Conservation (phyloP, 1,140 invertebrate genomes). For the Polyergus mexicanus region DNA sequence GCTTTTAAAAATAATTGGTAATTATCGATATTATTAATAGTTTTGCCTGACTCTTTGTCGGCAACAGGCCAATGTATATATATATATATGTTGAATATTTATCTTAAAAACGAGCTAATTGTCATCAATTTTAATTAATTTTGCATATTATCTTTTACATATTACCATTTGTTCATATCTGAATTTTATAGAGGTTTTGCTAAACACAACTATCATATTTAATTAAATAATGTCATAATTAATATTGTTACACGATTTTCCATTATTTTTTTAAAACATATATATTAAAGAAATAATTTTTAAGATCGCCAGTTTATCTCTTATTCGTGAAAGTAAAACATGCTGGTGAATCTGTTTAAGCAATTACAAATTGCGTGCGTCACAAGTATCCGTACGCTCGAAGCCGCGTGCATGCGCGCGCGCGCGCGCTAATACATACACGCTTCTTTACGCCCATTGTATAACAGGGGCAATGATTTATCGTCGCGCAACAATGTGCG, state of each 20-base stretch:
- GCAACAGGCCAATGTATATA: background rate
- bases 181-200: background rate
- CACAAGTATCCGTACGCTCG: background rate
- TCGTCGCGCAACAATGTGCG: conserved; percentile 62
- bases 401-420: background rate
- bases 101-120: background rate
- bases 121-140: background rate
- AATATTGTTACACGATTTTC: background rate
- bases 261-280: background rate
- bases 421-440: background rate
- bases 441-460: conserved; percentile 51
- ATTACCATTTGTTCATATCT: background rate
- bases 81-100: background rate
- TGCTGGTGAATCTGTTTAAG: conserved; percentile 13
- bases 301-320: background rate
- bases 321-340: background rate
- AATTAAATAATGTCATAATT: background rate
- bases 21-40: conserved; percentile 77
- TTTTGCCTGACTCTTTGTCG: conserved; percentile 45
- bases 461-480: conserved; percentile 58
- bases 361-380: conserved; percentile 39
- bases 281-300: conserved; percentile 7
- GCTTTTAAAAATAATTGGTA: conserved; percentile 77
- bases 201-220: background rate
- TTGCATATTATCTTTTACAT: background rate